A percentile compares a stretch with the other conserved stretches of the same genome.
Evolutionary conservation across 2,113 vertebrate genomes (phyloP).

Genomic region (Phaethon lepturus): DNA sequence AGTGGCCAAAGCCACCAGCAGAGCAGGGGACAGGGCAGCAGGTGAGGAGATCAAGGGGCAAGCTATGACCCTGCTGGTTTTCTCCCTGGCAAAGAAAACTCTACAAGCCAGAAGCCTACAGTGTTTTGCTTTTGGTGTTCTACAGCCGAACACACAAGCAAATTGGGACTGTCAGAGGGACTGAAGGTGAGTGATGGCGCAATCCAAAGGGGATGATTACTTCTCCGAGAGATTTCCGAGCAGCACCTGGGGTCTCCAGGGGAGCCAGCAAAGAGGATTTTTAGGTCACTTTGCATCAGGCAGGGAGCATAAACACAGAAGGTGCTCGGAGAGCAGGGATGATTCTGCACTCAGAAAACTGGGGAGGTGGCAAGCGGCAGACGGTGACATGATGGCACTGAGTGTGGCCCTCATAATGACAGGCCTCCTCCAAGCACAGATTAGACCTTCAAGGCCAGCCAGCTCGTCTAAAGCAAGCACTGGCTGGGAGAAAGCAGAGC

Average conservation of each 20-base stretch:
- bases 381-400: neutral
- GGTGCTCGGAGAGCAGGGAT: neutral
- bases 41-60: neutral
- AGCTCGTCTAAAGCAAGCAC: neutral
- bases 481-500: neutral
- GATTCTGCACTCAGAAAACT: neutral
- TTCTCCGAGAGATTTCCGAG: constrained; percentile 24
- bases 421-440: neutral
- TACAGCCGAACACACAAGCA: neutral
- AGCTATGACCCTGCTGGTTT: neutral
- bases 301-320: neutral
- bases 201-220: constrained; percentile 11
- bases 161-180: constrained; percentile 23
- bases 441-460: neutral
- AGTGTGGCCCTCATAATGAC: neutral
- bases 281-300: neutral
- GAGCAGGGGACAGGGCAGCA: neutral
- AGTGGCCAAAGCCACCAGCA: neutral
- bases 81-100: neutral
- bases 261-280: neutral
- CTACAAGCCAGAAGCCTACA: neutral
- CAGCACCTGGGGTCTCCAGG: neutral
- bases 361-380: neutral
- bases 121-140: neutral
- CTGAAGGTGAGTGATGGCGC: constrained; percentile 16